These are phyloP conservation scores for Callospermophilus lateralis DNA, from an alignment of 2,113 vertebrate genomes.

Conservation along the genomic window DNA sequence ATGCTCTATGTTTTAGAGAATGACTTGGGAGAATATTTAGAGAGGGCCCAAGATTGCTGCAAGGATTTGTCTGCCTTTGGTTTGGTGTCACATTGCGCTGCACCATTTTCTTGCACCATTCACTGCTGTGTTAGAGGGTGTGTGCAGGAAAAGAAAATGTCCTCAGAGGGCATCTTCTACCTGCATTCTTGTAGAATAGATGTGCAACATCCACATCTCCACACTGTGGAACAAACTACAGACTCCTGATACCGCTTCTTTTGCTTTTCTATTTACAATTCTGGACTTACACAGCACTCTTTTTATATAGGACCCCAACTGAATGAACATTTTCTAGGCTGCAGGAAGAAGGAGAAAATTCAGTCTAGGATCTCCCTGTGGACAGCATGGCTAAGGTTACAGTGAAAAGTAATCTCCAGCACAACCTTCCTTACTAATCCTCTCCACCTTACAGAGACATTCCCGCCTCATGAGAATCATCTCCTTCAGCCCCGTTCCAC, in stretches of 20 bases:
- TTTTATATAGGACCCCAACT: background rate
- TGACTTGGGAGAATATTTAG: conserved; percentile 52
- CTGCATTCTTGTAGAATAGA: background rate
- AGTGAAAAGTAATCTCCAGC: background rate
- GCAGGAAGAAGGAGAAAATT: conserved; percentile 25
- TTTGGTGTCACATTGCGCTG: background rate
- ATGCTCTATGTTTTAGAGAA: conserved; percentile 66
- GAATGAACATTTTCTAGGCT: conserved; percentile 23
- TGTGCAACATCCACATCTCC: accelerated
- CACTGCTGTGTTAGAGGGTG: background rate
- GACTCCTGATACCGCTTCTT: background rate
- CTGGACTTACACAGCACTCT: background rate
- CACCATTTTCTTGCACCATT: background rate
- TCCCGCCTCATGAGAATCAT: conserved; percentile 1
- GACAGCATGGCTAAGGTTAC: background rate
- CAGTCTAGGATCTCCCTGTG: conserved; percentile 35
- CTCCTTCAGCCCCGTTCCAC: background rate
- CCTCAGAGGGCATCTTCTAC: background rate
- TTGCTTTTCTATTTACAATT: background rate
- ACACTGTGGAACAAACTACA: background rate
- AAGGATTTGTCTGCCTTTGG: conserved; percentile 46
- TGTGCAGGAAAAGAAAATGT: background rate
- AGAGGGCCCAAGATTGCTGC: conserved; percentile 39
- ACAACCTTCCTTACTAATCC: conserved; percentile 59
- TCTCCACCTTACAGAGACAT: background rate